Evolutionary conservation across 2,113 vertebrate genomes (phyloP).

Genomic region (Thinocorus orbignyianus): DNA sequence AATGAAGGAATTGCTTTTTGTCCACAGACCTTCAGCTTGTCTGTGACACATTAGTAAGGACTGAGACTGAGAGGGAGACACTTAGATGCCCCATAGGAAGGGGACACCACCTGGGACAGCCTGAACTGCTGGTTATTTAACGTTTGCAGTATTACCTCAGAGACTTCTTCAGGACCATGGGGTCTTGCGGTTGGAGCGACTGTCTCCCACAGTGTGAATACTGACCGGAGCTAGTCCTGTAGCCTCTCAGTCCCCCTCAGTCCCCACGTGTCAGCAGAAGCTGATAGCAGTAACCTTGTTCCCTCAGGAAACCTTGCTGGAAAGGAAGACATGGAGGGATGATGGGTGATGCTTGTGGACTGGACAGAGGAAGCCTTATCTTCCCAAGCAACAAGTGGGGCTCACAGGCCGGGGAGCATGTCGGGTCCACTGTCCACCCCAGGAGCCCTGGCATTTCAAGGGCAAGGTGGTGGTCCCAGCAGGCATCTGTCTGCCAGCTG

Average conservation of each 20-base stretch:
- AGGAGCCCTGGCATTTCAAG: not conserved
- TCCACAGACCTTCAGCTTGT: not conserved
- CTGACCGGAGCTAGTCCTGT: not conserved
- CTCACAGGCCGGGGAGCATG: not conserved
- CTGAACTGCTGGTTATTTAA: not conserved
- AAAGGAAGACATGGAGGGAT: not conserved
- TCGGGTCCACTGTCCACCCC: not conserved
- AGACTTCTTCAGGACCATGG: not conserved
- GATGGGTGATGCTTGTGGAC: not conserved
- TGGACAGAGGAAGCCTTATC: rapidly evolving
- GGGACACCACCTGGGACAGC: not conserved
- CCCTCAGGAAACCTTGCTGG: not conserved
- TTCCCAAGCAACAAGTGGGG: not conserved
- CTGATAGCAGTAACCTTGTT: not conserved
- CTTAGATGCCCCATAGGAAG: not conserved
- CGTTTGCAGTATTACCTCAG: not conserved
- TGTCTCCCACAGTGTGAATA: not conserved
- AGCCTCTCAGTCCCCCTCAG: not conserved
- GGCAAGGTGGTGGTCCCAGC: not conserved
- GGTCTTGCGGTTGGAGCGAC: not conserved
- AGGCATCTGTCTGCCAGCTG: not conserved
- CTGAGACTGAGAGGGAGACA: rapidly evolving
- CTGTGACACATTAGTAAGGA: not conserved
- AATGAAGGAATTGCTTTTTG: not conserved
- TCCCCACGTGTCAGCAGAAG: not conserved